Conservation (phyloP, 2,797 vertebrate species). For the Nannoperca obscura region DNA sequence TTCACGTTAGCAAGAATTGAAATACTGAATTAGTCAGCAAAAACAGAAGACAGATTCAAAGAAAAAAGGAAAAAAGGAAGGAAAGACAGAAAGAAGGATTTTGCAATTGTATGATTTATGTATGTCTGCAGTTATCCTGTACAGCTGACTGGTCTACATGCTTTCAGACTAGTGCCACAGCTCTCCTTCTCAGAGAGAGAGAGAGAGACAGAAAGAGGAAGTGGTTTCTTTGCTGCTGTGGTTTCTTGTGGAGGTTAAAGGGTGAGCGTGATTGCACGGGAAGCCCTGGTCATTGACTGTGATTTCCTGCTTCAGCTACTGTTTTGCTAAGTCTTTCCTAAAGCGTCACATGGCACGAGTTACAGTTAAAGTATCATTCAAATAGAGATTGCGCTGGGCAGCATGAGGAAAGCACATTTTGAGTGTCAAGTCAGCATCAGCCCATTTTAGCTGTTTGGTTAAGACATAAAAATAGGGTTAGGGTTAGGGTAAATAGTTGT, state of each 20-base stretch:
- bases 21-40: not conserved
- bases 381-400: conserved; percentile 25
- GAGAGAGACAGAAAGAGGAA: conserved; percentile 49
- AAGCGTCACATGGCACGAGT: conserved; percentile 48
- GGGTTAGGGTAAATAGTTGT: not conserved
- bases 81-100: not conserved
- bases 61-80: not conserved
- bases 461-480: no score
- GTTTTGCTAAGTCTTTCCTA: conserved; percentile 74
- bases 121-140: conserved; percentile 9
- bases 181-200: conserved; percentile 34
- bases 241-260: conserved; percentile 73
- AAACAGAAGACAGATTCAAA: not conserved
- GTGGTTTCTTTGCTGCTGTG: conserved; percentile 61
- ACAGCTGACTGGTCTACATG: conserved; percentile 19
- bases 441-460: conserved; percentile 8
- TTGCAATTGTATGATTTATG: not conserved
- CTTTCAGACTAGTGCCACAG: conserved; percentile 23
- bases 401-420: not conserved
- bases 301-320: conserved; percentile 87
- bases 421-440: not conserved
- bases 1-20: conserved; percentile 16
- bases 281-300: conserved; percentile 82
- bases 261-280: conserved; percentile 75
- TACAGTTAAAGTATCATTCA: conserved; percentile 24